Evolutionary conservation across 53 echinoderm and acorn worm genomes (phyloP).

Genomic region (Patiria pectinifera): DNA sequence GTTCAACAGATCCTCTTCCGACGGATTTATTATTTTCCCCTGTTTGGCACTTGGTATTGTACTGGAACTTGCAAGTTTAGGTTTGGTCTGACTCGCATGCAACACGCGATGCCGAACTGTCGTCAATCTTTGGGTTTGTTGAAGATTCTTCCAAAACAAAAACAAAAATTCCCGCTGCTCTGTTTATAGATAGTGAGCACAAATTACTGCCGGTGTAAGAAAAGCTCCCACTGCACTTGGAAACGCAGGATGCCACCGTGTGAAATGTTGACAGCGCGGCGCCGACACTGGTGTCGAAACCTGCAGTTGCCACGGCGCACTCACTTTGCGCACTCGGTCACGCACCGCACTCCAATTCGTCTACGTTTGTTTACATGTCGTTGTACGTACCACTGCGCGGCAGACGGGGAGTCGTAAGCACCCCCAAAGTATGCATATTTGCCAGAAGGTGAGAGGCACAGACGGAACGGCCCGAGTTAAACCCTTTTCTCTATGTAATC

Average conservation of each 20-base stretch:
- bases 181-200: neutral
- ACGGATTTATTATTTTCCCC: conserved; percentile 24
- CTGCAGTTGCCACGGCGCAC: conserved; percentile 33
- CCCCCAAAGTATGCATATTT: neutral
- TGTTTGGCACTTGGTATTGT: neutral
- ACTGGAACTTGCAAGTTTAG: neutral
- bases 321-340: conserved; percentile 34
- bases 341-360: conserved; percentile 44
- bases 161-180: neutral
- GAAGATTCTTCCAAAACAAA: neutral
- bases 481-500: conserved; percentile 46
- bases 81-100: neutral
- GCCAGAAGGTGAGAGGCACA: conserved; percentile 2
- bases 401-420: neutral
- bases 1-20: neutral
- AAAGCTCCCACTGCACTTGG: neutral
- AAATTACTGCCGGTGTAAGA: neutral
- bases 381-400: neutral
- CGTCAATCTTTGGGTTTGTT: neutral
- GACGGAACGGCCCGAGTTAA: conserved; percentile 19
- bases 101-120: neutral
- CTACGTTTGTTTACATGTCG: neutral
- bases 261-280: conserved; percentile 46
- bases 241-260: neutral
- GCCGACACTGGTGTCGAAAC: neutral